Conservation (phyloP, 2,797 vertebrate genomes). For the Alca torda region DNA sequence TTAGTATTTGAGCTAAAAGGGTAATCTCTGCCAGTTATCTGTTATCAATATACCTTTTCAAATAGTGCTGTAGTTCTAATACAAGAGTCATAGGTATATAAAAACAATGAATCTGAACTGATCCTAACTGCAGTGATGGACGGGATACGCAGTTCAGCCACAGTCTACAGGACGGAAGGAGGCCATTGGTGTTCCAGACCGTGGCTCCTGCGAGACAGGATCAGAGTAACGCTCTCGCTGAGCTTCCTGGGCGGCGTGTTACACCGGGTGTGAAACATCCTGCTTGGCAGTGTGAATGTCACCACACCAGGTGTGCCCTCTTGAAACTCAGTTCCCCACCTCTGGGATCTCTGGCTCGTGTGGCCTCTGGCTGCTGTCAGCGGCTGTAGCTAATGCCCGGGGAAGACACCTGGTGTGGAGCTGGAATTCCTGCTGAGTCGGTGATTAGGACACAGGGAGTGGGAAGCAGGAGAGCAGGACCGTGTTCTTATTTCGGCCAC, state of each 20-base stretch:
- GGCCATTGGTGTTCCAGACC: neutral
- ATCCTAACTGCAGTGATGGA: neutral
- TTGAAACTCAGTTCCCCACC: neutral
- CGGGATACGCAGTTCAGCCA: neutral
- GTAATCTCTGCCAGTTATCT: neutral
- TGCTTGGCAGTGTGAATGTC: neutral
- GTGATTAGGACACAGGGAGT: neutral
- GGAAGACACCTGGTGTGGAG: neutral
- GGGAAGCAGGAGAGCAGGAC: neutral
- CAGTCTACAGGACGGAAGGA: neutral
- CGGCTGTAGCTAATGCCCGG: neutral
- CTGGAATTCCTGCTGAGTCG: neutral
- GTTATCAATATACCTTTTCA: neutral
- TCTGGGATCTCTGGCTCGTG: neutral
- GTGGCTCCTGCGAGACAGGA: neutral
- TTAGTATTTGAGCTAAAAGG: neutral
- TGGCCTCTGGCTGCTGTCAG: neutral
- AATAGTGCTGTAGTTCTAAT: neutral
- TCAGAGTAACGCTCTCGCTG: neutral
- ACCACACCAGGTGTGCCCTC: neutral
- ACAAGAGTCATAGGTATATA: neutral
- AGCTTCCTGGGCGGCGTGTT: neutral
- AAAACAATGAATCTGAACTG: neutral
- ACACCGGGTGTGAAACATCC: neutral
- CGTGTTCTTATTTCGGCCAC: neutral